Base-by-base conservation (phyloP, 2,888 invertebrate genomes). In the Sesia bembeciformis region DNA sequence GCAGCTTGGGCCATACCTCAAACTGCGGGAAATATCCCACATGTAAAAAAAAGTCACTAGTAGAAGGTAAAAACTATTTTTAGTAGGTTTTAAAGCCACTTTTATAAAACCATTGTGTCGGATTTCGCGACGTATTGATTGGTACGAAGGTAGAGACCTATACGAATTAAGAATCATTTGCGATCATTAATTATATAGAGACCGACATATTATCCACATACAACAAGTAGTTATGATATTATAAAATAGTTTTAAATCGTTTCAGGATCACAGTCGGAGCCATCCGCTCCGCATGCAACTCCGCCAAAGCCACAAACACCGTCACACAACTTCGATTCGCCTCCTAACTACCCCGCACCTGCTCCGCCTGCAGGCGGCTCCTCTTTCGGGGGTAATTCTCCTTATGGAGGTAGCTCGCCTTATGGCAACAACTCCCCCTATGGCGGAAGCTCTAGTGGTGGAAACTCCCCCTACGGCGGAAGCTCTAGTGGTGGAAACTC, bases 11-110 rank as follows among this genome's bases (percentile, higher is more conserved):
- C 8, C 91, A 91, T 61, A 75, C 84, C 54, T 78, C 84, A 55
- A 88, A 92, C 58, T 94, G 94, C 61, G 93, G 94, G 55, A 90
- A 85, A 51, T 94, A 93, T 73, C 94, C 94, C 40, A 93, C 93
- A 8, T 94, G 93, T 76, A 91, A 90, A 68, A 92, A 90, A 77
- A 91, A 90, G 78, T 91, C 89, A 54, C 81, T 74, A 65, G 86
- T 85, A 46, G 87, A 83, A 76, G 90, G 90, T 84, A 76, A 23
- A 23, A 23, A 23, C 23, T 23, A 23, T 23, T 23, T 23, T 23
- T 23, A 23, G 23, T 23, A 23, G 23, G 23, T 23, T 23, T 23
- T 23, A 23, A 23, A 23, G 23, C 23, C 23, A 23, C 23, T 23
- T 23, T 23, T 23, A 1, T 23, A 23, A 23, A 23, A 23, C 2